Evolutionary conservation across 2,888 invertebrate genomes (phyloP).

Genomic region (Oasisia sp.): DNA sequence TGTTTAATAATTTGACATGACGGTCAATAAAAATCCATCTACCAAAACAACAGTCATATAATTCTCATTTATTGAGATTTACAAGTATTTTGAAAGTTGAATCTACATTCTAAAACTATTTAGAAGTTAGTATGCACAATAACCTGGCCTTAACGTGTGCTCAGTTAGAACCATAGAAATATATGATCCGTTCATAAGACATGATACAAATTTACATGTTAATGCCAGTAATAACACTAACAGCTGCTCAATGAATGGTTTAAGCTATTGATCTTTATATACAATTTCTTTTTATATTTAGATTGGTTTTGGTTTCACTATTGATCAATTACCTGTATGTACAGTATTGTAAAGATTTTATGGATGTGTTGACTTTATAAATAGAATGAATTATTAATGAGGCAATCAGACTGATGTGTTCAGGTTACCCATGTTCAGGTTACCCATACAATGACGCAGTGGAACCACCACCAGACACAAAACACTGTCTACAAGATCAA

Average conservation of each 20-base stretch:
- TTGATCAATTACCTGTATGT: too few relatives aligned
- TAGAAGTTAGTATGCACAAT: neutral
- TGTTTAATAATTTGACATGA: neutral
- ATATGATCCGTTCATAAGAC: neutral
- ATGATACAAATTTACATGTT: neutral
- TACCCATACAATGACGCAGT: neutral
- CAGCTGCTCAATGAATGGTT: too few relatives aligned
- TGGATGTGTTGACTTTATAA: too few relatives aligned
- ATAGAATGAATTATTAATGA: neutral
- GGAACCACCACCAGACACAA: neutral
- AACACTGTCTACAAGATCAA: neutral
- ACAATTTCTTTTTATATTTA: too few relatives aligned
- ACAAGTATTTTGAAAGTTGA: neutral
- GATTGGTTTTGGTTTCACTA: too few relatives aligned
- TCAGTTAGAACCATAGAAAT: neutral
- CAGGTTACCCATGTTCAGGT: neutral
- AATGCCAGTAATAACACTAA: too few relatives aligned
- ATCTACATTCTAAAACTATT: neutral
- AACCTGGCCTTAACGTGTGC: neutral
- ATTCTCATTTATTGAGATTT: neutral
- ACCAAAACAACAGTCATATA: neutral
- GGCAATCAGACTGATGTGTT: neutral
- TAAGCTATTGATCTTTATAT: too few relatives aligned
- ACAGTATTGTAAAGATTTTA: too few relatives aligned
- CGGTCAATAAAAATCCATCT: neutral